These are phyloP conservation scores for Dendrolimus pini DNA, from an alignment of 2,888 invertebrate genomes.

Conservation along the genomic window DNA sequence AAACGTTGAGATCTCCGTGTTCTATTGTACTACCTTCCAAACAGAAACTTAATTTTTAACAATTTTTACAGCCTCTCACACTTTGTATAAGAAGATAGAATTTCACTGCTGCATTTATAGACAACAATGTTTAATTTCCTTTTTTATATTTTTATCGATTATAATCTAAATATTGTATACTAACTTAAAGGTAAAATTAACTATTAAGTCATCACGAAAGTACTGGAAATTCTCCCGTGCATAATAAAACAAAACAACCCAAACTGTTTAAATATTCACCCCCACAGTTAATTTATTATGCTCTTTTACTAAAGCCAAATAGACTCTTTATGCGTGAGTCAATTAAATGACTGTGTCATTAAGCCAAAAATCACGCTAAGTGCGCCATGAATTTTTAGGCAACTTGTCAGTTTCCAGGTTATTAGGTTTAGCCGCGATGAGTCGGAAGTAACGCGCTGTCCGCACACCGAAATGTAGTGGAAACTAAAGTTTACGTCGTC, in stretches of 20 bases:
- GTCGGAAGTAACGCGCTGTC: conserved; percentile 21
- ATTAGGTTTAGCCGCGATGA: conserved; percentile 21
- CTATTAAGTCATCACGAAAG: too few species aligned
- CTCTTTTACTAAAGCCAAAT: background rate
- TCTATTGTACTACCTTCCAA: too few species aligned
- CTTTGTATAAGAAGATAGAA: too few species aligned
- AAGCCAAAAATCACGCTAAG: conserved; percentile 12
- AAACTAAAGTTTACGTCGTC: conserved; percentile 7
- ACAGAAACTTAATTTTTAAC: too few species aligned
- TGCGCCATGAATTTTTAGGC: conserved; percentile 19
- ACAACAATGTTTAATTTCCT: too few species aligned
- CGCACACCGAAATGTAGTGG: conserved; percentile 23
- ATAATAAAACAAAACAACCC: background rate
- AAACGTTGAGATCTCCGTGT: too few species aligned
- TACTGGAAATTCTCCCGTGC: too few species aligned
- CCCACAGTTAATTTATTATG: background rate
- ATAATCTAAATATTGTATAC: too few species aligned
- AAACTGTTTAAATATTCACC: background rate
- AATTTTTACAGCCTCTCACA: too few species aligned
- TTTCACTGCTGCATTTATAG: too few species aligned
- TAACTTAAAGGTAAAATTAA: too few species aligned
- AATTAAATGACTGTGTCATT: background rate
- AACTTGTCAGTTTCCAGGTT: conserved; percentile 22
- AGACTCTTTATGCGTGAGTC: background rate
- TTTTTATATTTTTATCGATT: too few species aligned